Conservation (phyloP, 2,888 invertebrate species). For the Metalampra italica region DNA sequence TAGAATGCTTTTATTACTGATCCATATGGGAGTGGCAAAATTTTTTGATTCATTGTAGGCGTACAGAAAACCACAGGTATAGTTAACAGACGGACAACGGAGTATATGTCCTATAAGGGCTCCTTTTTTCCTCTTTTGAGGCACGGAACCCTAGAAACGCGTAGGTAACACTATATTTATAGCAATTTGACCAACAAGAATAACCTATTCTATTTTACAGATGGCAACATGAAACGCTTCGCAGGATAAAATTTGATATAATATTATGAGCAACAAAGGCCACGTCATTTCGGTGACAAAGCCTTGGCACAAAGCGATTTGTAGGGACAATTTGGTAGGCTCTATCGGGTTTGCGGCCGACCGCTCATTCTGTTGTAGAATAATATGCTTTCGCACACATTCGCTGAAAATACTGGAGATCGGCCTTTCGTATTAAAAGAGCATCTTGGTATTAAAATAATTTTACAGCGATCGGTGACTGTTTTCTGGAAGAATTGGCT, state of each 20-base stretch:
- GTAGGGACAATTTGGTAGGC: slow-evolving; percentile 12
- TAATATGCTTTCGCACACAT: background rate
- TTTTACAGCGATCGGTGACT: no score
- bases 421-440: no score
- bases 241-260: slow-evolving; percentile 10
- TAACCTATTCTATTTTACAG: background rate
- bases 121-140: no score
- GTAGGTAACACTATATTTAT: background rate
- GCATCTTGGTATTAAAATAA: no score
- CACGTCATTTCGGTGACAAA: slow-evolving; percentile 13
- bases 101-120: no score
- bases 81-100: no score
- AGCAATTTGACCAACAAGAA: background rate
- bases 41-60: no score
- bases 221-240: background rate
- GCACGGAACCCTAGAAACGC: no score
- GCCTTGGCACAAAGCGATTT: slow-evolving; percentile 10
- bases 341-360: slow-evolving; percentile 5
- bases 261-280: slow-evolving; percentile 12
- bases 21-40: no score
- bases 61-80: no score
- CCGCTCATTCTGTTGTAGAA: background rate
- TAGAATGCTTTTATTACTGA: no score
- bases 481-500: no score
- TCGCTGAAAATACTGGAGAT: background rate